Conservation (phyloP, 2,888 invertebrate genomes). For the Folsomia manolachei region DNA sequence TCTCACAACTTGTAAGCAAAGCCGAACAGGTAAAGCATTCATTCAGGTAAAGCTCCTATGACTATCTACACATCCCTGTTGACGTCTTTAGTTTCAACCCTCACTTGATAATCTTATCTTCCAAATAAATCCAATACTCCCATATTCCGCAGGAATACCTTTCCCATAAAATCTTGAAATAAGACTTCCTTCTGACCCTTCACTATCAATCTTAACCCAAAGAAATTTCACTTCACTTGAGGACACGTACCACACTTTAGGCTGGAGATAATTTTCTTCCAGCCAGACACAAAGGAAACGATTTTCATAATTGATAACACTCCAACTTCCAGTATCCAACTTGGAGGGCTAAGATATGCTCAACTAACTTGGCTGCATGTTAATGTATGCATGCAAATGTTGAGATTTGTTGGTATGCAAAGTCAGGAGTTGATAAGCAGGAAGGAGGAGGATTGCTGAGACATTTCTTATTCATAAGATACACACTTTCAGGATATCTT, state of each 20-base stretch:
- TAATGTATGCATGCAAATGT: no score
- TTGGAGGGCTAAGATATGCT: no score
- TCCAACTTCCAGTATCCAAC: no score
- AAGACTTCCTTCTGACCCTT: not conserved
- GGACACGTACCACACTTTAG: not conserved
- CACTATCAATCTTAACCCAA: not conserved
- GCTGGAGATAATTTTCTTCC: not conserved
- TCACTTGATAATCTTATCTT: no score
- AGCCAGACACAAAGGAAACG: not conserved
- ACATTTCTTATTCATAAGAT: no score
- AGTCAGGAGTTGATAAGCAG: no score
- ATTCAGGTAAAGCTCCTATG: not conserved
- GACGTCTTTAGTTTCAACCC: not conserved
- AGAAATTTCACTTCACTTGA: not conserved
- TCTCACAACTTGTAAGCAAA: not conserved
- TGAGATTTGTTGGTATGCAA: no score
- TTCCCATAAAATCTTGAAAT: not conserved
- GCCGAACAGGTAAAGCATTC: not conserved
- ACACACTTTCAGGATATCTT: no score
- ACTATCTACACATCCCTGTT: not conserved
- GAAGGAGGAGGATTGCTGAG: no score
- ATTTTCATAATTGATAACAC: conserved; percentile 4
- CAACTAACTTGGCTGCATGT: no score
- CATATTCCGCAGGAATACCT: no score
- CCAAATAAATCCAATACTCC: no score